These are phyloP conservation scores for Encarsia formosa DNA, from an alignment of 2,888 invertebrate genomes.

Conservation along the genomic window DNA sequence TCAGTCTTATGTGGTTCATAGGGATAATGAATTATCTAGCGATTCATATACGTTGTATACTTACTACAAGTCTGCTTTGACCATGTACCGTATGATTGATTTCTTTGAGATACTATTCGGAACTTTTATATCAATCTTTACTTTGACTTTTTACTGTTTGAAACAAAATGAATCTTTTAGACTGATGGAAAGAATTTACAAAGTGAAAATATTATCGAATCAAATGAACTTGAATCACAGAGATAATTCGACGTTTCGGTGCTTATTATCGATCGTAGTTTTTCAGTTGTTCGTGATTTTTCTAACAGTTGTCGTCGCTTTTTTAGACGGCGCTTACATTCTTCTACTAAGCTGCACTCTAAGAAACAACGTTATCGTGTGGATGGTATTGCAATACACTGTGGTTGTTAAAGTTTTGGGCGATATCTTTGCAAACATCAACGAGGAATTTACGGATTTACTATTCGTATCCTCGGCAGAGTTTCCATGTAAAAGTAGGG, in stretches of 20 bases:
- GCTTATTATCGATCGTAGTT: background rate
- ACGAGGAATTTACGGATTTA: background rate
- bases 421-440: slow-evolving; percentile 1
- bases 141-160: background rate
- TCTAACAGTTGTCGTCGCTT: background rate
- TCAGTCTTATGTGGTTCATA: background rate
- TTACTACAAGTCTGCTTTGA: background rate
- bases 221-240: background rate
- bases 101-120: slow-evolving; percentile 3
- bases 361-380: slow-evolving; percentile 4
- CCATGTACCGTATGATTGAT: background rate
- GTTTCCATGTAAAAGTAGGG: background rate
- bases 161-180: background rate
- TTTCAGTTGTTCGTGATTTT: background rate
- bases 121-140: background rate
- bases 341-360: background rate
- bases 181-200: background rate
- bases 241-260: background rate
- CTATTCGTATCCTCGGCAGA: background rate
- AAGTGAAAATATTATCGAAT: background rate
- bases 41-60: background rate
- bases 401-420: background rate
- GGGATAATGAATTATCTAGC: background rate
- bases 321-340: background rate
- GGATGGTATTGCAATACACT: slow-evolving; percentile 6